phyloP scores from a whole-genome alignment of 2,113 vertebrate genomes.

The Rattus norvegicus region GRCr8 NC_086022.1:46538001-46538500 shows the following conservation, averaged over 20 bases:
- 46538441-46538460: not conserved
- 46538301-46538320: not conserved
- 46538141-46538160: accelerated
- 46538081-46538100: not conserved
- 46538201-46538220: not conserved
- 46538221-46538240: not conserved
- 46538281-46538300: too few relatives aligned
- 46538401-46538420: not conserved
- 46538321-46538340: not conserved
- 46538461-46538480: not conserved
- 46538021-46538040: too few relatives aligned
- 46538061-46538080: not conserved
- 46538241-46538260: not conserved
- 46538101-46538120: not conserved
- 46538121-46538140: not conserved
- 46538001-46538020: too few relatives aligned
- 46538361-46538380: not conserved
- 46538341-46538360: not conserved
- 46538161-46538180: not conserved
- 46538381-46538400: not conserved
- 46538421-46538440: not conserved
- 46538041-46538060: not conserved
- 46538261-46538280: not conserved
- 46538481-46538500: not conserved
- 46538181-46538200: not conserved